A percentile compares a stretch with the other conserved stretches of the same genome.
phyloP scores from a whole-genome alignment of 2,113 vertebrate species.

The Larimichthys polyactis region DNA sequence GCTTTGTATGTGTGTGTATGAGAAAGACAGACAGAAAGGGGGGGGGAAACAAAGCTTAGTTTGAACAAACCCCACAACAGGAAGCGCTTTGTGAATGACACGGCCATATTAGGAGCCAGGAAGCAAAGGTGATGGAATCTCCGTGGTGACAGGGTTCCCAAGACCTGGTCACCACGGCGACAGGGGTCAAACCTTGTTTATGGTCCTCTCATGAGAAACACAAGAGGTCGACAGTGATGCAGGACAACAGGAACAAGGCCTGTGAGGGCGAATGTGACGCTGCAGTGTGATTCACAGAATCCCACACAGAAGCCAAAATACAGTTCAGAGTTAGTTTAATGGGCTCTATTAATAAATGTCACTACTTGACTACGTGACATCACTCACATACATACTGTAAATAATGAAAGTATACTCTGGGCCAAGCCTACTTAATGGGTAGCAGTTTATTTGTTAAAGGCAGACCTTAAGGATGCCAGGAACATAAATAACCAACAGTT shows the following conservation, averaged over 20 bases:
- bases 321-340: not conserved
- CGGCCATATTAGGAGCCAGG: conserved; percentile 71
- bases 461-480: no score
- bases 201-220: conserved; percentile 34
- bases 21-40: conserved; percentile 10
- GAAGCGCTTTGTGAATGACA: conserved; percentile 71
- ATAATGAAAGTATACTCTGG: no score
- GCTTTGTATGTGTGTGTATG: conserved; percentile 17
- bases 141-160: conserved; percentile 72
- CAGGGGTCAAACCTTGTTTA: conserved; percentile 64
- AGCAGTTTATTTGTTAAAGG: no score
- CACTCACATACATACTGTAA: no score
- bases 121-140: conserved; percentile 77
- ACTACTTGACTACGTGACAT: no score
- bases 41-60: conserved; percentile 50
- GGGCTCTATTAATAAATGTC: not conserved
- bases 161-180: conserved; percentile 62
- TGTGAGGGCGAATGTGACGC: conserved; percentile 7
- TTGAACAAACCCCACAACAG: conserved; percentile 62
- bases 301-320: not conserved
- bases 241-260: conserved; percentile 30
- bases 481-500: no score
- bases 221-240: conserved; percentile 34
- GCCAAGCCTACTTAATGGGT: no score
- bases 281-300: not conserved